A percentile compares a stretch with the other conserved stretches of the same genome.
These are phyloP conservation scores for Drosophila hydei DNA, from an alignment of 1,140 invertebrate genomes.

Conservation along the genomic window DNA sequence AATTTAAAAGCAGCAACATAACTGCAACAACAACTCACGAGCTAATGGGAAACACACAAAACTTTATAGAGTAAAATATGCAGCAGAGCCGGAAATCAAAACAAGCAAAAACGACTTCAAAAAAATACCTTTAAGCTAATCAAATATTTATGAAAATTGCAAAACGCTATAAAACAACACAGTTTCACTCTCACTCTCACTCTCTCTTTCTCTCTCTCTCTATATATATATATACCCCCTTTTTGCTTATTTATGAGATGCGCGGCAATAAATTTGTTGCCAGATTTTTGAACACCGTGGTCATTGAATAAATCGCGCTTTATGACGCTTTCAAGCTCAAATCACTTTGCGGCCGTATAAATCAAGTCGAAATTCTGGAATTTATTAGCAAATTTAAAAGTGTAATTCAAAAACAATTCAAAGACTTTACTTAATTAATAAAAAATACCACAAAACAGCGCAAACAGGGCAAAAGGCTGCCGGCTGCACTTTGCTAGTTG, in stretches of 20 bases:
- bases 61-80: constrained; percentile 28
- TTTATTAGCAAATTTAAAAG: constrained; percentile 4
- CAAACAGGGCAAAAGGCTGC: background rate
- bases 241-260: constrained; percentile 54
- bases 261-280: constrained; percentile 53
- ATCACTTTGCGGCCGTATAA: constrained; percentile 31
- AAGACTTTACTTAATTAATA: constrained; percentile 58
- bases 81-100: constrained; percentile 13
- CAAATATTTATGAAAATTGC: constrained; percentile 75
- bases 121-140: constrained; percentile 65
- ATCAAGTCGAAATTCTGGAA: constrained; percentile 19
- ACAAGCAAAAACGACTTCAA: constrained; percentile 34
- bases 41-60: background rate
- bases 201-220: background rate
- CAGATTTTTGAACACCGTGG: constrained; percentile 39
- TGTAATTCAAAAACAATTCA: constrained; percentile 1
- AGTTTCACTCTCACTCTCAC: no score
- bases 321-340: constrained; percentile 40
- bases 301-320: constrained; percentile 48
- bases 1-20: constrained; percentile 26
- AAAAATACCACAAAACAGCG: constrained; percentile 12
- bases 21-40: constrained; percentile 8
- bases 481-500: constrained; percentile 23
- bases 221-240: background rate
- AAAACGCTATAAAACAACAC: background rate